Evolutionary conservation across 2,113 vertebrate species (phyloP), one percentile per base, ranked within the genome.

Genomic region (Phylloscopus trochiloides): DNA sequence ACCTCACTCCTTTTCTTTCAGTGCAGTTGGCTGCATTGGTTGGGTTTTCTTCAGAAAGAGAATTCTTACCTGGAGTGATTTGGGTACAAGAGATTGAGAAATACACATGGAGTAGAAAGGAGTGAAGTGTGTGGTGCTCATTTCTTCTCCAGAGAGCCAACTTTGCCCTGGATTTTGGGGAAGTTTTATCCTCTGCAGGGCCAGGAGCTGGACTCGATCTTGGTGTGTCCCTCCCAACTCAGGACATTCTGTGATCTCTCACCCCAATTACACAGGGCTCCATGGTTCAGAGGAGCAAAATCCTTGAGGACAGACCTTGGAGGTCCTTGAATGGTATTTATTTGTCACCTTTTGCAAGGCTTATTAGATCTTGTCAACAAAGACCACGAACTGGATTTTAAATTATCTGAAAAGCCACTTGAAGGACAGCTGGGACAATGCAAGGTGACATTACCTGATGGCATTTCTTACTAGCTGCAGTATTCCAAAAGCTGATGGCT

Each of bases 181-280:
- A 40, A 65, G 14, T 28, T 68, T 36, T 40, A 6, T 48, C 40
- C 26, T 48, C 34, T 62, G 71, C 21, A 76, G 21, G 62, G 48
- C 17, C 48, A 76, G 78, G 48, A 62, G 20, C 0, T 47, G 47
- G 62, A 26, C 14, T 32, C 1, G 0, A 6, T 68, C 34, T 42
- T 75, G 54, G n/a, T 40, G 45, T 47, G 45, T 47, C 17, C 32
- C 19, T 74, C 26, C 61, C 52, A 47, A 1, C 24, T 34, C 31
- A 32, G 48, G 55, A 3, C 34, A 36, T 36, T 48, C 34, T 48
- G 48, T 47, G 70, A 47, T 43, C 67, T 45, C 63, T 42, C 61
- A 5, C n/a, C 10, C 5, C 28, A 17, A 0, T 45, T n/a, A 7
- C 3, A 48, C 28, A 21, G 21, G 12, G 12, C 14, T 78, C 21